phyloP scores from a whole-genome alignment of 2,113 vertebrate species.

The Lathamus discolor region DNA sequence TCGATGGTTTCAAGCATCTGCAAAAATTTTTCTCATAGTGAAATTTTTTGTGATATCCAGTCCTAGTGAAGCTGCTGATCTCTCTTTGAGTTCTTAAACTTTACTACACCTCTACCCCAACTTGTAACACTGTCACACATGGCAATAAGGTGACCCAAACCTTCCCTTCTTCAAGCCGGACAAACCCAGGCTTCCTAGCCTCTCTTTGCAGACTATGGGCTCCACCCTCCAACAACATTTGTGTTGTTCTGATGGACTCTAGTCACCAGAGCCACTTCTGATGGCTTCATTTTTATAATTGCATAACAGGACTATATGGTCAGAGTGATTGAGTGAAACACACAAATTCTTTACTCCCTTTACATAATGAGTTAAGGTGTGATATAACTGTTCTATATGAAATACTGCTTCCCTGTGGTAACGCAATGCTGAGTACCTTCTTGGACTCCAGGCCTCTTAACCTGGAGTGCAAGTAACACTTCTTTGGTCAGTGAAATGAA shows the following conservation, averaged over 20 bases:
- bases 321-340: neutral
- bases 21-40: neutral
- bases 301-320: neutral
- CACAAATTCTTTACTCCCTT: neutral
- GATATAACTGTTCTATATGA: neutral
- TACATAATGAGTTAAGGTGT: neutral
- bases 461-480: neutral
- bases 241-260: neutral
- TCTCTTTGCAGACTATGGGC: neutral
- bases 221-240: neutral
- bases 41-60: neutral
- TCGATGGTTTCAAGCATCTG: neutral
- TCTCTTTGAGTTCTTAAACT: neutral
- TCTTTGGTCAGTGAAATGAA: neutral
- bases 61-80: neutral
- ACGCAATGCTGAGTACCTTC: neutral
- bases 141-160: neutral
- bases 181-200: neutral
- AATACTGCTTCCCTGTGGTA: neutral
- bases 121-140: neutral
- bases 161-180: neutral
- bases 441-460: neutral
- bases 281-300: conserved; percentile 4
- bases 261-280: neutral
- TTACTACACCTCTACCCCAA: neutral